Conservation (phyloP, 2,797 vertebrate species). For the Anomalospiza imberbis region DNA sequence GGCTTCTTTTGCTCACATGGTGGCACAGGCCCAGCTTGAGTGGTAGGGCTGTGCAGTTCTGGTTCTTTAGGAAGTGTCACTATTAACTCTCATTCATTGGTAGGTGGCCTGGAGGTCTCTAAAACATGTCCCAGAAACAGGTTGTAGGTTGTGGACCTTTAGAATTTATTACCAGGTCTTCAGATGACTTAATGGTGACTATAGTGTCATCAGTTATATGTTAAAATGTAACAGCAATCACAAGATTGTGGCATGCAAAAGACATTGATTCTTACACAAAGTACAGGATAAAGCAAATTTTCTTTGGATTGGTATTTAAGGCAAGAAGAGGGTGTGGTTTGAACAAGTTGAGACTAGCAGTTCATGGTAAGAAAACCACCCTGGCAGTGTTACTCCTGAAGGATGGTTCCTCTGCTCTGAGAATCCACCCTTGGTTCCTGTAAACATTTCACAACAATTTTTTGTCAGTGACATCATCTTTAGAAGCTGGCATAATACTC, state of each 20-base stretch:
- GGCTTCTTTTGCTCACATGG: neutral
- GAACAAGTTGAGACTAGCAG: neutral
- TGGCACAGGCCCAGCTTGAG: neutral
- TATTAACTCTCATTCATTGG: neutral
- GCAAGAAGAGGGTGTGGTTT: neutral
- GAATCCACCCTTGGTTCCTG: neutral
- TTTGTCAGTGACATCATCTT: neutral
- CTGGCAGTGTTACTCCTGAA: neutral
- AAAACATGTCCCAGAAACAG: neutral
- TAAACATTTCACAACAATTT: neutral
- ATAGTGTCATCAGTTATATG: neutral
- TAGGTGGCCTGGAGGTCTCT: neutral
- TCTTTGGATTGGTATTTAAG: neutral
- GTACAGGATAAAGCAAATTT: neutral
- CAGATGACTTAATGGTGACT: neutral
- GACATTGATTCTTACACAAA: neutral
- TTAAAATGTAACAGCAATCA: neutral
- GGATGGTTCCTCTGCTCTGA: neutral
- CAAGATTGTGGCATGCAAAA: neutral
- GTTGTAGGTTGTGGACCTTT: neutral
- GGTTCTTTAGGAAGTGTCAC: neutral
- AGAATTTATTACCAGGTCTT: neutral
- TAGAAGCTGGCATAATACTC: neutral
- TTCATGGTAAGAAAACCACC: neutral
- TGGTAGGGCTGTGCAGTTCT: neutral